Base-by-base conservation (phyloP, 2,797 vertebrate species). In the Catostomus latipinnis region DNA sequence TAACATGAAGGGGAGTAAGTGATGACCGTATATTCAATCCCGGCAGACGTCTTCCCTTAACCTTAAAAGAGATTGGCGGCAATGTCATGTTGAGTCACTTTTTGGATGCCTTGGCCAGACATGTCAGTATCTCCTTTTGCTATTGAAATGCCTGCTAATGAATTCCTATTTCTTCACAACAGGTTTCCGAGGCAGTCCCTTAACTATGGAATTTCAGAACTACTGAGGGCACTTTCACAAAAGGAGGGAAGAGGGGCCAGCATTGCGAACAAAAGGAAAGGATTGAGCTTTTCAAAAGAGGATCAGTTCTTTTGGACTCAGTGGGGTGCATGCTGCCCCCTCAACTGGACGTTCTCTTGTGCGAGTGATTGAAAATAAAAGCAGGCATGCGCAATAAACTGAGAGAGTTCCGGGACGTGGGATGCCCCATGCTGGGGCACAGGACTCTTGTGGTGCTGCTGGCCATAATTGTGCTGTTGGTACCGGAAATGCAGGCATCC, bases 361-460 rank as follows among this genome's bases (percentile, higher is more conserved):
- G 63, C 83, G 84, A 82, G 80, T 70, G 88, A 84, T 34, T 81
- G 43, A 78, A 83, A 82, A 81, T 84, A 85, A 89, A 88, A 84
- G 76, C 52, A 53, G 81, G 86, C 89, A 93, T 93, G 92, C 73
- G 43, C 76, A 81, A 80, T 83, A 85, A 89, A 86, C 83, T 50
- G 50, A 86, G 85, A 74, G 63, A 71, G 68, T 82, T 79, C 76
- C 16, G 14, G 82, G 73, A 68, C 18, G 68, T 56, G 58, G 77
- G 71, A 16, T 8, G 34, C 69, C 73, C 57, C 43, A 81, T 78
- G 10, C 81, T 86, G 75, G 88, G 86, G 76, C 93, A 93, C 92
- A 95, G 94, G 95, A 96, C 95, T 94, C 92, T 93, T 69, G 50
- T 92, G 52, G 49, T 96, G 71, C 89, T 98, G 85, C 89, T 84